Base-by-base conservation (phyloP, 2,113 vertebrate species). In the Oreochromis spilurus region DNA sequence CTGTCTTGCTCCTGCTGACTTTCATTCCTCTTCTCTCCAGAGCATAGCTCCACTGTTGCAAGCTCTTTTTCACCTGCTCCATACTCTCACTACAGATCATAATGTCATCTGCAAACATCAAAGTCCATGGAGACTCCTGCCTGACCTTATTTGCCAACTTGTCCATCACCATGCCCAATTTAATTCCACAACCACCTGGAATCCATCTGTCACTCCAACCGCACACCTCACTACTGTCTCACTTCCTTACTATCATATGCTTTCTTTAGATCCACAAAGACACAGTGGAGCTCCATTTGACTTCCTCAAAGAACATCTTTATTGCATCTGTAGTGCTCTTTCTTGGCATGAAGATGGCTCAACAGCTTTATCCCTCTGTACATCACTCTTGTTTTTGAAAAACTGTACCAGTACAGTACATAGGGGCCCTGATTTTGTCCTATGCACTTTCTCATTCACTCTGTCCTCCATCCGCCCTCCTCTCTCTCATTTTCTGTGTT, bases 181-280 rank as follows among this genome's bases (percentile, higher is more conserved):
- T 65, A 65, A 65, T 65, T 36, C 60, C 60, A 65, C 60, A 65
- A 65, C 31, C 60, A 65, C 60, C 60, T 65, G 31, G 60, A 65
- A 65, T 38, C 60, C 60, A 8, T 13, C 60, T 38, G 34, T 38
- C 34, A 36, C 60, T 38, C 60, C 10, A 4, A 21, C 31, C 10
- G 4, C 17, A 36, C 31, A 38, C 34, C 34, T 65, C 60, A 65
- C 60, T 34, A 21, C 60, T 65, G 34, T 21, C 60, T 65, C 60
- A 38, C 34, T 6, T 38, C 10, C 60, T 38, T 5, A 21, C 19
- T 38, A 13, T 26, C 26, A 26, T 26, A 26, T 26, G 26, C 26
- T 26, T 26, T 26, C 26, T 26, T 26, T 26, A 26, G 26, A 26
- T 26, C 26, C 26, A 26, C 26, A 26, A 26, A 26, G 26, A 26